A percentile compares a stretch with the other conserved stretches of the same genome.
phyloP scores from a whole-genome alignment of 2,113 vertebrate species.

The Mystacornis crossleyi region DNA sequence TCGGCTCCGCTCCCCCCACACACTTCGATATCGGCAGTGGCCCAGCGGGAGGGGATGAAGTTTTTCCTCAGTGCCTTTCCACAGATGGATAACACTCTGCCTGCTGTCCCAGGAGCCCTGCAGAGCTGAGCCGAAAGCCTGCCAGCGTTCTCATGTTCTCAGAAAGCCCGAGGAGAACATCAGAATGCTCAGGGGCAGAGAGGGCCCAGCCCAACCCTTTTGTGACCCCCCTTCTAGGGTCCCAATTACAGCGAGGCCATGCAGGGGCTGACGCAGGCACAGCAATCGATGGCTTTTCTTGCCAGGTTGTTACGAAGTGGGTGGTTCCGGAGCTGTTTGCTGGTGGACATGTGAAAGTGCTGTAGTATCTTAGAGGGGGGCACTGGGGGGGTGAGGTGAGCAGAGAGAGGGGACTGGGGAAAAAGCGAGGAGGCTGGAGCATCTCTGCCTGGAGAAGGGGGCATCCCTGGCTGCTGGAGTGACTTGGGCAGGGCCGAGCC shows the following conservation, averaged over 20 bases:
- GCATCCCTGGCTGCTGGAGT: background rate
- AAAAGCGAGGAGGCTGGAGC: background rate
- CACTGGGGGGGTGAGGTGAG: accelerated
- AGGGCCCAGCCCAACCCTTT: background rate
- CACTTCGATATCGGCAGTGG: background rate
- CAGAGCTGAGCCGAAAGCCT: background rate
- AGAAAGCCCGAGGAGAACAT: background rate
- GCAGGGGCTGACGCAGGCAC: background rate
- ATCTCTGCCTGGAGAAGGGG: background rate
- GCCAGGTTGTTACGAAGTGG: background rate
- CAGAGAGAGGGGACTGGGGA: background rate
- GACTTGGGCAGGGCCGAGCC: background rate
- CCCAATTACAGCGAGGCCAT: background rate
- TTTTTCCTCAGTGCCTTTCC: background rate
- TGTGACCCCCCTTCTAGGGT: background rate
- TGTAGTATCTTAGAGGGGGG: background rate
- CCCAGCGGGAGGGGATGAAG: background rate
- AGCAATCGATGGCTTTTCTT: background rate
- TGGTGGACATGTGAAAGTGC: background rate
- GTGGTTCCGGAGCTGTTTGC: accelerated
- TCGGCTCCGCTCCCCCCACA: background rate
- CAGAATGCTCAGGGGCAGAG: background rate
- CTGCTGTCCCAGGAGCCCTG: background rate
- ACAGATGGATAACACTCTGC: background rate
- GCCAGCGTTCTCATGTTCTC: background rate